Evolutionary conservation across 92 coral and sea anemone genomes (phyloP), one percentile per base, ranked within the genome.

Genomic region (Hydrozoanthus gracilis): DNA sequence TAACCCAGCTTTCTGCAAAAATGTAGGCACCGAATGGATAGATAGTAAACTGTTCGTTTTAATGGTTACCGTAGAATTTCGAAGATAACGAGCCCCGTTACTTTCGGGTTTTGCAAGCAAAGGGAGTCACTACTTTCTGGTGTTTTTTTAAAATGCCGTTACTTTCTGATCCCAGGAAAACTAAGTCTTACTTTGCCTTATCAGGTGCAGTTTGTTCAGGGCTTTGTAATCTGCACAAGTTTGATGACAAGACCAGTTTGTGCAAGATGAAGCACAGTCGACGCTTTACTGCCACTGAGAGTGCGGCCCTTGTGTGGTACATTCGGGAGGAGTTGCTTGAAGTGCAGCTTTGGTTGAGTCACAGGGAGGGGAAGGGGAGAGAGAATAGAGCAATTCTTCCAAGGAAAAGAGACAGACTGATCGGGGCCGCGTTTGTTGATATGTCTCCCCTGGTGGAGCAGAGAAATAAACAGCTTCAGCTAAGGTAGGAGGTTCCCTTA

Each of bases 301-400:
- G 95, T 61, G 78, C 98, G 8, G 93, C 98, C 46, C 88, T 96
- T 11, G 86, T 90, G 49, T 95, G 98, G 99, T 91, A 92, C 71
- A 74, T 96, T 82, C 91, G 93, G 51, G 99, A 96, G 83, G 98
- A 96, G 75, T 52, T 70, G 51, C 88, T 96, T 27, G 98, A 96
- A 88, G 91, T 94, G 35, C 99, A 96, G 90, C 88, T 96, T 20
- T 96, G 99, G 99, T 88, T 96, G 65, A 90, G 95, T 62, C 90
- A 83, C 16, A 87, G 82, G 82, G 50, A 88, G 48, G 69, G 69
- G 70, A 82, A 87, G 8, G 60, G 78, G 17, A 89, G 79, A 52
- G 96, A 72, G 2, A 82, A 50, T 11, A 74, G 68, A 58, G 61
- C 78, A 56, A 44, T 50, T 27, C 84, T 92, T 5, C 93, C 99